Base-by-base conservation (phyloP, 1,140 invertebrate genomes). In the Oreohelix idahoensis region DNA sequence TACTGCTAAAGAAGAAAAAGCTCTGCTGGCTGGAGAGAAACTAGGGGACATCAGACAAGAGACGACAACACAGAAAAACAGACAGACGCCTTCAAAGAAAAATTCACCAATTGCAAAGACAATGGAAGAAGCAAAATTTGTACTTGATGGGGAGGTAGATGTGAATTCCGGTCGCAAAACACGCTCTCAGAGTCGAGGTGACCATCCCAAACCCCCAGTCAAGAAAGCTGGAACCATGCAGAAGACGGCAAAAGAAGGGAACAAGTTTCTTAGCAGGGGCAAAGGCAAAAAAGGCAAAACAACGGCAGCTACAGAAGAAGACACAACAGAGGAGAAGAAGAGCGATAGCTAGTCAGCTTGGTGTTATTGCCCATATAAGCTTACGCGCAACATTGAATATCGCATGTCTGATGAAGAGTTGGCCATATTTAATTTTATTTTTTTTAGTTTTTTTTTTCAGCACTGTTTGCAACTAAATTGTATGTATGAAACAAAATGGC, bases 1-100 rank as follows among this genome's bases (percentile, higher is more conserved):
- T 29, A 90, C 89, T 51, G 88, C 89, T 20, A 88, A 89, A 86
- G 88, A 88, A 75, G 89, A 73, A 0, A 89, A 89, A 78, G 85
- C 80, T 13, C 51, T 89, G 26, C 66, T 89, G 20, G 85, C 87
- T 23, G 86, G 84, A 53, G 89, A 89, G 79, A 89, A 89, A 66
- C 83, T 89, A 26, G 89, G 87, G 20, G 89, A 89, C 42, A 89
- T 88, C 66, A 81, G 88, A 80, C 85, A 84, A 71, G 87, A 89
- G 80, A 87, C 89, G 13, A 66, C 83, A 17, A 87, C 86, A n/a
- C 66, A 74, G 49, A 85, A 79, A 36, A 75, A 81, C 4, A 86
- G 80, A 79, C 83, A 83, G 36, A 45, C 85, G 53, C 23, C 84
- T 38, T 74, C 76, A 20, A 89, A 89, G 71, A 78, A 85, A 81